Percentiles rank a stretch among this genome's conserved stretches.
Evolutionary conservation across 2,797 vertebrate species (phyloP).

Genomic region (Ataeniobius toweri): DNA sequence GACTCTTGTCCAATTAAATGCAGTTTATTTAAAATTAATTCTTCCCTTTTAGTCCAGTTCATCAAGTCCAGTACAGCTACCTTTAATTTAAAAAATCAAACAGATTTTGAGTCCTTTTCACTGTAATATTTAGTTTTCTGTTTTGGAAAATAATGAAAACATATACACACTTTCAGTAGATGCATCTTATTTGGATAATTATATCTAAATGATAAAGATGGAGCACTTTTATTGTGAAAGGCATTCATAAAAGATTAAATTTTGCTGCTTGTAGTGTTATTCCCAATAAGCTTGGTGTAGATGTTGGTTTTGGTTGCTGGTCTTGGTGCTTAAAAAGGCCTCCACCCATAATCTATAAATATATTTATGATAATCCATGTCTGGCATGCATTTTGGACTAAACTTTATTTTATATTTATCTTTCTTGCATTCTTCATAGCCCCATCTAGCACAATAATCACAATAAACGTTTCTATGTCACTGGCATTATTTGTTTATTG

Average conservation of each 20-base stretch:
- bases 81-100: too few relatives aligned
- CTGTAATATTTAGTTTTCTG: too few relatives aligned
- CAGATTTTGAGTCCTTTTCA: neutral
- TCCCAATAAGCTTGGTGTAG: too few relatives aligned
- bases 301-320: too few relatives aligned
- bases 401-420: too few relatives aligned
- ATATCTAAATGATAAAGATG: neutral
- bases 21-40: neutral
- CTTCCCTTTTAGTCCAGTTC: neutral
- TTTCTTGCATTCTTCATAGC: neutral
- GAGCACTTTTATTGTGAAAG: neutral
- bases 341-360: neutral
- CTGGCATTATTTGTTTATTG: neutral
- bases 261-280: neutral
- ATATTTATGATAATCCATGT: neutral
- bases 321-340: neutral
- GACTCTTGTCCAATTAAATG: too few relatives aligned
- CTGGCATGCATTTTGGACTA: too few relatives aligned
- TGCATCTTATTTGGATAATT: too few relatives aligned
- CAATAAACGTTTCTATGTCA: neutral
- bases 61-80: neutral
- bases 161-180: too few relatives aligned
- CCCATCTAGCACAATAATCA: neutral
- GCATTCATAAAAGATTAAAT: neutral
- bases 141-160: too few relatives aligned